Evolutionary conservation across 92 coral and sea anemone genomes (phyloP).

Genomic region (Paramuricea clavata): DNA sequence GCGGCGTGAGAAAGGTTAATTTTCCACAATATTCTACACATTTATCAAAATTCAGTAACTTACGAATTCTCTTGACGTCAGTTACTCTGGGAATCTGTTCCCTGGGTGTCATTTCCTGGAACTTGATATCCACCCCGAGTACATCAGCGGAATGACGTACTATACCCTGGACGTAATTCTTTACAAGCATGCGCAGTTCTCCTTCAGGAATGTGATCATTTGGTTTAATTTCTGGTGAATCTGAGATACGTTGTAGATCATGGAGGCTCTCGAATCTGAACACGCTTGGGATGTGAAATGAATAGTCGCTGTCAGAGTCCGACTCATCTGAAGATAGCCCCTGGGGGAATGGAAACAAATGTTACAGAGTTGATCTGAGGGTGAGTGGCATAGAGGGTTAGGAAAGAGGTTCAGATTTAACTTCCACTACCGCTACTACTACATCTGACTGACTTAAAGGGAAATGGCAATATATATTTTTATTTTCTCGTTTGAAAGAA

Average conservation of each 20-base stretch:
- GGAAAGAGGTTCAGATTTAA: no score
- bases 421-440: no score
- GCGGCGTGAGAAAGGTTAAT: no score
- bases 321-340: background rate
- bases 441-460: no score
- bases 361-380: background rate
- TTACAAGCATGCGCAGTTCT: background rate
- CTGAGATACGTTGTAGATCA: background rate
- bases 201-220: background rate
- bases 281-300: background rate
- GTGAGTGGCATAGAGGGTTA: background rate
- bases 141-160: constrained; percentile 1
- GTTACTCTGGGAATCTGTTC: background rate
- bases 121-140: constrained; percentile 17
- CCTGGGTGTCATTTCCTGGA: background rate
- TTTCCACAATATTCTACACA: no score
- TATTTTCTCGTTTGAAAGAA: no score
- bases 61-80: background rate
- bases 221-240: background rate
- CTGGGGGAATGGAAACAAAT: background rate
- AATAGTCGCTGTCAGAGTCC: constrained; percentile 14
- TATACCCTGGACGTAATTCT: constrained; percentile 1
- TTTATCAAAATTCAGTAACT: no score
- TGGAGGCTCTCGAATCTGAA: background rate
- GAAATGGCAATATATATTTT: no score